A percentile compares a stretch with the other conserved stretches of the same genome.
Evolutionary conservation across 1,140 invertebrate genomes (phyloP).

Genomic region (Palaemon carinicauda): DNA sequence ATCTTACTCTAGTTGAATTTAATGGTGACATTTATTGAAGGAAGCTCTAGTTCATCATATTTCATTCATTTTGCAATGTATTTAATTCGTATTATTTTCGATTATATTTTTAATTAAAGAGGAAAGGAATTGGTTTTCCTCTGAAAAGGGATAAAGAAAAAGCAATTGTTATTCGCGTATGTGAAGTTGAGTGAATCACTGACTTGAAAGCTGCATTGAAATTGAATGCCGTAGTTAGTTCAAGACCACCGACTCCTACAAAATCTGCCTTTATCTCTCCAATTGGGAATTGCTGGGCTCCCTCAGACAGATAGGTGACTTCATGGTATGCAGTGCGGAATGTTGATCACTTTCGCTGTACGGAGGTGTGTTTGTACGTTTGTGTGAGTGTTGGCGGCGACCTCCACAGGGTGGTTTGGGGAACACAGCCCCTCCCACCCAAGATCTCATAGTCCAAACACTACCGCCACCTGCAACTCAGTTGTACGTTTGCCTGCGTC

Average conservation of each 20-base stretch:
- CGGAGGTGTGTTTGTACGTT: background rate
- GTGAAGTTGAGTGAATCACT: too few relatives aligned
- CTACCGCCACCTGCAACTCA: background rate
- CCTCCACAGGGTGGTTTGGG: conserved; percentile 5
- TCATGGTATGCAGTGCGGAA: background rate
- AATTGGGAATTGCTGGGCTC: background rate
- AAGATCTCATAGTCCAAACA: background rate
- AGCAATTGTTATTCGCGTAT: too few relatives aligned
- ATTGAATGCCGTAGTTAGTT: too few relatives aligned
- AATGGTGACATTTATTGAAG: too few relatives aligned
- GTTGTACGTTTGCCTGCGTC: conserved; percentile 4
- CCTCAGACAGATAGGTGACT: background rate
- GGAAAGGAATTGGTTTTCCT: background rate
- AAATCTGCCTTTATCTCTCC: conserved; percentile 1
- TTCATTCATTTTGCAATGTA: too few relatives aligned
- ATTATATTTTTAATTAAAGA: too few relatives aligned
- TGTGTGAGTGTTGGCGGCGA: conserved; percentile 20
- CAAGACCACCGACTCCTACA: background rate
- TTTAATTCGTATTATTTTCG: too few relatives aligned
- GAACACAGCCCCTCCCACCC: conserved; percentile 6
- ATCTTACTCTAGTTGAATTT: too few relatives aligned
- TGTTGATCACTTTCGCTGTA: conserved; percentile 35
- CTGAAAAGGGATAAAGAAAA: background rate
- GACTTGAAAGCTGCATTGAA: too few relatives aligned
- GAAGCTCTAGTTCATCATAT: too few relatives aligned